A percentile compares a stretch with the other conserved stretches of the same genome.
These are phyloP conservation scores for Neodiprion pinetum DNA, from an alignment of 1,140 invertebrate genomes.

Conservation along the genomic window DNA sequence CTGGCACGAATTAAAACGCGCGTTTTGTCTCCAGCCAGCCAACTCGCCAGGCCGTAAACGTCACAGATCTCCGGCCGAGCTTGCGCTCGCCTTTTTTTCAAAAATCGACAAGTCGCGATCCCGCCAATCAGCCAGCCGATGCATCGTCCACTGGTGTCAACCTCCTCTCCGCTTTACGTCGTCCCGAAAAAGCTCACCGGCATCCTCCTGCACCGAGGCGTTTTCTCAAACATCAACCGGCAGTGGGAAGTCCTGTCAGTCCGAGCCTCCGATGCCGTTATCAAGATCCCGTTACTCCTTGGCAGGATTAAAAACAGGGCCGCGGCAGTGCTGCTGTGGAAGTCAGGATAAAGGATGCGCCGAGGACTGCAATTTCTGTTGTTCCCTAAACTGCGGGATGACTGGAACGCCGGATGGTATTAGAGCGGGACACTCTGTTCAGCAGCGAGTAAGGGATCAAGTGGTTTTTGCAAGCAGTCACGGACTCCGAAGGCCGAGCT, in stretches of 20 bases:
- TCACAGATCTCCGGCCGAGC: not conserved
- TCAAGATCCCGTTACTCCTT: not conserved
- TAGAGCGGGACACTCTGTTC: not conserved
- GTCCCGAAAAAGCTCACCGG: not conserved
- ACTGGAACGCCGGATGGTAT: not conserved
- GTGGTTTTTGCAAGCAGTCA: not conserved
- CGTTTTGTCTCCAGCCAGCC: not conserved
- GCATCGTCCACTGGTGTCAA: not conserved
- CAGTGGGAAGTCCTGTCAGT: not conserved
- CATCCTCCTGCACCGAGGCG: not conserved
- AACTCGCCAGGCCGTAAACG: not conserved
- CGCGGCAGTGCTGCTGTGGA: slow-evolving; percentile 4
- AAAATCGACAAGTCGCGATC: not conserved
- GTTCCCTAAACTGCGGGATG: not conserved
- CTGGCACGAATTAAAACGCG: not conserved
- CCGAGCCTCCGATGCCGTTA: not conserved
- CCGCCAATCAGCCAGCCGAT: not conserved
- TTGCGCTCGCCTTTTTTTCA: not conserved
- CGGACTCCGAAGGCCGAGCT: not conserved
- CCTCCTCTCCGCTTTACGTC: not conserved
- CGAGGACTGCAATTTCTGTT: slow-evolving; percentile 11
- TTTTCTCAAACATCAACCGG: not conserved
- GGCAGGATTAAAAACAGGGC: not conserved
- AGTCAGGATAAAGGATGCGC: not conserved
- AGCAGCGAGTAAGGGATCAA: not conserved